phyloP scores from a whole-genome alignment of 1,140 invertebrate genomes.

The Drosophila pseudoananassae region DNA sequence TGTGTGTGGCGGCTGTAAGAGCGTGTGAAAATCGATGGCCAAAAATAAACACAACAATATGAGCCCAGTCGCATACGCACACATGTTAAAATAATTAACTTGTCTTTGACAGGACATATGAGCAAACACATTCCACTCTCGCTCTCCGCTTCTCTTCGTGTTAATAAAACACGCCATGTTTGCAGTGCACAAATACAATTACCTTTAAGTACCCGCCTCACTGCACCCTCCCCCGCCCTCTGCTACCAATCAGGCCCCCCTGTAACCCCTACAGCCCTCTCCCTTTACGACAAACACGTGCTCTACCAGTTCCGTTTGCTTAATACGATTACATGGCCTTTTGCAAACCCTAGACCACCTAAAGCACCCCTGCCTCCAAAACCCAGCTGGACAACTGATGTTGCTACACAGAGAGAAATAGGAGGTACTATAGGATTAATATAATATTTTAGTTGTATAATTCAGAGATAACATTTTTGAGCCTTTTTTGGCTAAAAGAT shows the following conservation, averaged over 20 bases:
- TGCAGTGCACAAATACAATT: slow-evolving; percentile 72
- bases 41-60: slow-evolving; percentile 68
- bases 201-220: slow-evolving; percentile 58
- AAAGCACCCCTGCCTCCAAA: slow-evolving; percentile 23
- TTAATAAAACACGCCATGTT: slow-evolving; percentile 61
- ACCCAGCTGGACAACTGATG: slow-evolving; percentile 36
- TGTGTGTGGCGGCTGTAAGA: slow-evolving; percentile 19
- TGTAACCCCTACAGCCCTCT: too few species aligned
- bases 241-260: not conserved
- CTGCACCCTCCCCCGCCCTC: slow-evolving; percentile 1
- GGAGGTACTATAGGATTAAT: too few species aligned
- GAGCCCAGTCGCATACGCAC: slow-evolving; percentile 13
- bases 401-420: slow-evolving; percentile 12
- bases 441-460: too few species aligned
- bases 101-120: slow-evolving; percentile 79
- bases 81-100: slow-evolving; percentile 78
- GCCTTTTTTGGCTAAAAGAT: too few species aligned
- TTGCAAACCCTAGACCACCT: slow-evolving; percentile 23
- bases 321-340: slow-evolving; percentile 62
- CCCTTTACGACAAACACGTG: slow-evolving; percentile 40
- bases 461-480: too few species aligned
- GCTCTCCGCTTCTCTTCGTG: slow-evolving; percentile 7
- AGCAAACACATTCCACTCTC: slow-evolving; percentile 64
- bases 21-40: slow-evolving; percentile 74
- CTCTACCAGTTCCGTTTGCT: slow-evolving; percentile 72